Conservation (phyloP, 1,140 invertebrate species). For the Heterodera carotae region DNA sequence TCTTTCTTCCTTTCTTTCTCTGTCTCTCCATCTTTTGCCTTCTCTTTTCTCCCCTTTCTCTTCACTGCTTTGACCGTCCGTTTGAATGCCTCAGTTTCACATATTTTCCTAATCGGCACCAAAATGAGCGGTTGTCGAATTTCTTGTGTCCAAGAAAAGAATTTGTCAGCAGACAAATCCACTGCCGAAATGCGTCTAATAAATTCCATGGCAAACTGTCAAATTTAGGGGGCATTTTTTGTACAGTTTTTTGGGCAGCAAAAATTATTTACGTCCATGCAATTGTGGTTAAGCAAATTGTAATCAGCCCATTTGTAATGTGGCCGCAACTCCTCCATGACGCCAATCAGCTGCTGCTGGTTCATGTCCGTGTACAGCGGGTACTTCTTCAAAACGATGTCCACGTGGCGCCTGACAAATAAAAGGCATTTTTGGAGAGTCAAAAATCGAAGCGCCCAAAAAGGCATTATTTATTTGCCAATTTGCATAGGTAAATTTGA, state of each 20-base stretch:
- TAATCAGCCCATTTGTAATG: conserved; percentile 14
- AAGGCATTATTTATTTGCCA: no score
- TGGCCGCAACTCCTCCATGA: conserved; percentile 21
- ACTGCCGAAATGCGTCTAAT: conserved; percentile 20
- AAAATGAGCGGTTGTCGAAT: conserved; percentile 29
- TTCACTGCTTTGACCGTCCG: not conserved
- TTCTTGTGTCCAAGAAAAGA: conserved; percentile 27
- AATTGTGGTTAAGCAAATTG: conserved; percentile 25
- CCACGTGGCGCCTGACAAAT: conserved; percentile 23
- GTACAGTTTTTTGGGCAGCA: no score
- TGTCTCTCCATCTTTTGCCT: not conserved
- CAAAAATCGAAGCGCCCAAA: not conserved
- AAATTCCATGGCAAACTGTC: conserved; percentile 22
- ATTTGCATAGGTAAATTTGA: no score
- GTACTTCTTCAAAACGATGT: conserved; percentile 15
- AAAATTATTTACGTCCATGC: conserved; percentile 15
- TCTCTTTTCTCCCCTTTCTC: not conserved
- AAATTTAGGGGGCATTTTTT: no score
- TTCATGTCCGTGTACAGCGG: conserved; percentile 9
- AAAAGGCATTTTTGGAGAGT: not conserved
- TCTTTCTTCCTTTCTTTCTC: conserved; percentile 3
- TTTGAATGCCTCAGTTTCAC: conserved; percentile 7
- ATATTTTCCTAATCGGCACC: conserved; percentile 11
- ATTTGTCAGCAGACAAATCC: not conserved
- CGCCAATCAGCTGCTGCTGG: conserved; percentile 10